Percentiles rank a stretch among this genome's conserved stretches.
Conservation (phyloP, 2,113 vertebrate species). For the Apodemus sylvaticus region DNA sequence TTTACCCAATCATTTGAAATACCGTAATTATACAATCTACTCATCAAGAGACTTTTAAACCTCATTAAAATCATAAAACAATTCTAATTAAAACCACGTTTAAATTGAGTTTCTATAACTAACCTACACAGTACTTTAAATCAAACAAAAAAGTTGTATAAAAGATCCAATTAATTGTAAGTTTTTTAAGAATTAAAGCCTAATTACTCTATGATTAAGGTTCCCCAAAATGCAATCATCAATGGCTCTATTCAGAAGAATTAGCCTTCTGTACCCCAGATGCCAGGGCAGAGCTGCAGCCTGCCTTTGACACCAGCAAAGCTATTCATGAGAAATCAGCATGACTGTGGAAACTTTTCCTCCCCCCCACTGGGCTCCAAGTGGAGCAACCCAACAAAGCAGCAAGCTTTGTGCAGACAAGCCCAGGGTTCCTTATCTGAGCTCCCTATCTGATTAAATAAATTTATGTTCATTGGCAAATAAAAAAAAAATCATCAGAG, state of each 20-base stretch:
- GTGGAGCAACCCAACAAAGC: slow-evolving; percentile 62
- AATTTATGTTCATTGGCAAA: slow-evolving; percentile 58
- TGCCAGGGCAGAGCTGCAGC: slow-evolving; percentile 64
- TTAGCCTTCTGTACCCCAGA: slow-evolving; percentile 80
- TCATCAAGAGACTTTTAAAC: slow-evolving; percentile 88
- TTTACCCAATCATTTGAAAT: slow-evolving; percentile 89
- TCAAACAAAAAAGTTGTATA: slow-evolving; percentile 83
- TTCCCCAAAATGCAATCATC: slow-evolving; percentile 86
- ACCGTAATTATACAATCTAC: slow-evolving; percentile 87
- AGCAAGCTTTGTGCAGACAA: slow-evolving; percentile 58
- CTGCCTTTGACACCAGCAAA: slow-evolving; percentile 73
- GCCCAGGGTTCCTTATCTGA: slow-evolving; percentile 52
- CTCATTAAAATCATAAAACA: slow-evolving; percentile 89
- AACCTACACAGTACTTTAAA: slow-evolving; percentile 83
- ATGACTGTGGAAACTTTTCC: slow-evolving; percentile 71
- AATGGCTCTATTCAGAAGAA: slow-evolving; percentile 81
- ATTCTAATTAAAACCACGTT: slow-evolving; percentile 90
- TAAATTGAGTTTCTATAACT: slow-evolving; percentile 86
- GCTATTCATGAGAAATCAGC: slow-evolving; percentile 76
- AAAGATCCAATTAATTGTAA: slow-evolving; percentile 82
- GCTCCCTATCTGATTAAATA: slow-evolving; percentile 62
- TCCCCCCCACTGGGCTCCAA: slow-evolving; percentile 65
- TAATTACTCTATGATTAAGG: slow-evolving; percentile 82
- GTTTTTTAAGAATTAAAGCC: slow-evolving; percentile 84
- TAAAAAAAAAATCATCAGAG: slow-evolving; percentile 36